phyloP scores from a whole-genome alignment of 2,113 vertebrate genomes.

The Gasterosteus aculeatus region DNA sequence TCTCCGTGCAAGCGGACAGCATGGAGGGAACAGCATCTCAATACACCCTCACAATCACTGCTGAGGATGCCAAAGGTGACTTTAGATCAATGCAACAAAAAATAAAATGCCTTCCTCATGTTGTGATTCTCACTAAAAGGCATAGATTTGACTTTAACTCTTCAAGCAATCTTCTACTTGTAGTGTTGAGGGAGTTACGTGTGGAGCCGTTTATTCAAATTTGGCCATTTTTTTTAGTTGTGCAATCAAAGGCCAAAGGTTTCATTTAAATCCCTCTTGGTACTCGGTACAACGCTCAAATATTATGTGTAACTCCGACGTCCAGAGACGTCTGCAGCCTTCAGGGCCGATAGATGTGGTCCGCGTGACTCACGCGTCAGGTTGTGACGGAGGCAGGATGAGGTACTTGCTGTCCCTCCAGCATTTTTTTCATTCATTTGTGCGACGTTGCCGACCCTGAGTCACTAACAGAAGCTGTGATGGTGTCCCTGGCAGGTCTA shows the following conservation, averaged over 20 bases:
- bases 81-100: background rate
- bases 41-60: slow-evolving; percentile 76
- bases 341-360: slow-evolving; percentile 39
- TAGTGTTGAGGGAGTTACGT: background rate
- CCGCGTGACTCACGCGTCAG: slow-evolving; percentile 58
- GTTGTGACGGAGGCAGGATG: slow-evolving; percentile 48
- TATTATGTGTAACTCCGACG: background rate
- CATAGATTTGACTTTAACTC: background rate
- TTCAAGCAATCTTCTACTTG: background rate
- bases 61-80: slow-evolving; percentile 83
- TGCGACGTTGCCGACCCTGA: slow-evolving; percentile 52
- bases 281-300: background rate
- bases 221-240: background rate
- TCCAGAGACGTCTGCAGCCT: slow-evolving; percentile 7
- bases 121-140: background rate
- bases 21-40: slow-evolving; percentile 73
- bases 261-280: background rate
- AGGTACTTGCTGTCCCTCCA: slow-evolving; percentile 52
- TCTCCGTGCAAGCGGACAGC: slow-evolving; percentile 77
- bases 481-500: slow-evolving; percentile 71
- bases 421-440: slow-evolving; percentile 46
- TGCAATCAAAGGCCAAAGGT: background rate
- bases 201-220: slow-evolving; percentile 2
- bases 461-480: slow-evolving; percentile 61
- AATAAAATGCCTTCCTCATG: background rate